Evolutionary conservation across 2,888 invertebrate species (phyloP), one percentile per base, ranked within the genome.

Genomic region (Leptopilina drosophilae): DNA sequence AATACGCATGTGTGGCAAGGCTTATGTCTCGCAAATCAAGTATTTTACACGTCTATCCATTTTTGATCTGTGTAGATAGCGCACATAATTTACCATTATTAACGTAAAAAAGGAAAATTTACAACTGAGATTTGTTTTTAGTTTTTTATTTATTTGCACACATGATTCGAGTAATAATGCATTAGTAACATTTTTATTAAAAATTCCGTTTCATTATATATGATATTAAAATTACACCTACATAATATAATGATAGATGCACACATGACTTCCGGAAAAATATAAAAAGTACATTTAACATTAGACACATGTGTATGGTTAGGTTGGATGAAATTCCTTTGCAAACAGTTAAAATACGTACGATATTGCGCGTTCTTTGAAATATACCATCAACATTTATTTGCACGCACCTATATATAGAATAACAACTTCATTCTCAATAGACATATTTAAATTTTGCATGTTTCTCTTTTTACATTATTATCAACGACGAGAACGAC

Each of bases 291-390:
- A 56, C n/a, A 12, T 56, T 1, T 20, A 20, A 20, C 20, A 56
- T 1, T 5, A 56, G 14, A 3, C 56, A n/a, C n/a, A 59, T 59
- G 12, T 59, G 12, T n/a, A 59, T 56, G 12, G 6, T 5, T 6
- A 56, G 12, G 59, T 59, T 59, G 4, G 59, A 59, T 59, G 59
- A n/a, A 59, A 59, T 59, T 59, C n/a, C 59, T 59, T 59, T 59
- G n/a, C 59, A 2, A 59, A 59, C 59, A 59, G n/a, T 59, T 59
- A 59, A 15, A n/a, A n/a, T 11, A 49, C 11, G 1, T 49, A 11
- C 9, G 49, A 49, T 59, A 5, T 59, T 59, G 59, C 59, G 33
- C 33, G 33, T 33, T 33, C 33, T 33, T 33, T 33, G 33, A 33
- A n/a, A n/a, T 59, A 3, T 59, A 56, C 59, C 7, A 59, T 4